Conservation (phyloP, 2,113 vertebrate species). For the Xiphophorus couchianus region DNA sequence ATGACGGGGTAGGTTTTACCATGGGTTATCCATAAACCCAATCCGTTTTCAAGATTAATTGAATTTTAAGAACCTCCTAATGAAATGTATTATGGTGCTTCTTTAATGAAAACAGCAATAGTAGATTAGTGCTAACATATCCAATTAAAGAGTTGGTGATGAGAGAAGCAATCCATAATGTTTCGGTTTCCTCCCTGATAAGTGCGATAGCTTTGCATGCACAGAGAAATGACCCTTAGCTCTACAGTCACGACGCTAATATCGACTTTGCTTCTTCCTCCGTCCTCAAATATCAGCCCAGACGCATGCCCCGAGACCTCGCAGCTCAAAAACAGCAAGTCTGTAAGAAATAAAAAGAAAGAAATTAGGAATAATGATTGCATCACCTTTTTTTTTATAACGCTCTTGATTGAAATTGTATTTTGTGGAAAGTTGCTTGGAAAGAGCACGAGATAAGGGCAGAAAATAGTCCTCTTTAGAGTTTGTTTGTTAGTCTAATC, state of each 20-base stretch:
- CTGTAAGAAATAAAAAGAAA: conserved; percentile 1
- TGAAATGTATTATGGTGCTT: conserved; percentile 50
- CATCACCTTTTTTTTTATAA: not conserved
- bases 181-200: conserved; percentile 47
- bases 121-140: conserved; percentile 64
- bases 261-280: conserved; percentile 2
- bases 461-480: conserved; percentile 39
- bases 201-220: conserved; percentile 54
- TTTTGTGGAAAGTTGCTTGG: conserved; percentile 25
- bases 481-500: conserved; percentile 62
- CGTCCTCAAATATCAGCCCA: not conserved
- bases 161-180: conserved; percentile 35
- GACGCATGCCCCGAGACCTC: not conserved
- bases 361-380: conserved; percentile 19
- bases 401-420: conserved; percentile 32
- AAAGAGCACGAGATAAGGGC: conserved; percentile 40
- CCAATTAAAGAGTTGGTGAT: conserved; percentile 66
- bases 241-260: conserved; percentile 6
- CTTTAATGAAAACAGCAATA: conserved; percentile 64
- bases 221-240: conserved; percentile 47
- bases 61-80: conserved; percentile 44
- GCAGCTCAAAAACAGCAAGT: conserved; percentile 20
- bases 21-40: not conserved
- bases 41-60: conserved; percentile 31
- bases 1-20: not conserved